Conservation (phyloP, 2,113 vertebrate species). For the Ceyx cyanopectus region DNA sequence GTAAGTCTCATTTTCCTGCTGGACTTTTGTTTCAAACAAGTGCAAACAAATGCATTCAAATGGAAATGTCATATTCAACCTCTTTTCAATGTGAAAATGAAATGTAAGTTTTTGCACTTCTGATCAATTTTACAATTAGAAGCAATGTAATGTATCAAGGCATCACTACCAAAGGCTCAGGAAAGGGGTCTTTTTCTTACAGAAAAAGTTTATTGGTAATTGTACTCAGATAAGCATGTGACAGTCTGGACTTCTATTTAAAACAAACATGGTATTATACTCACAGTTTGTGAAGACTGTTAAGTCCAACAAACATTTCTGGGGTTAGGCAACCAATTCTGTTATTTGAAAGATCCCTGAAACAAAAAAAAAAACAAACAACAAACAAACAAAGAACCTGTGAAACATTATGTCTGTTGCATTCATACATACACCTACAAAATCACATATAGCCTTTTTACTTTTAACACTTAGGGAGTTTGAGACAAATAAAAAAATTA, state of each 20-base stretch:
- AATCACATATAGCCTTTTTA: not conserved
- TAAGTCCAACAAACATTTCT: slow-evolving; percentile 88
- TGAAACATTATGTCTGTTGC: not conserved
- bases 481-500: not conserved
- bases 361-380: slow-evolving; percentile 11
- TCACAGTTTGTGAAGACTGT: slow-evolving; percentile 89
- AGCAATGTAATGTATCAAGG: not conserved
- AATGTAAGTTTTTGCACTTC: not conserved
- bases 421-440: not conserved
- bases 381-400: not conserved
- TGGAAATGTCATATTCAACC: not conserved
- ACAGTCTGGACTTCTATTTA: not conserved
- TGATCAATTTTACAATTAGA: not conserved
- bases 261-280: slow-evolving; percentile 59
- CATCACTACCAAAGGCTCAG: not conserved
- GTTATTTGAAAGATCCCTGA: slow-evolving; percentile 91
- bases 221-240: not conserved
- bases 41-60: not conserved
- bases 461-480: not conserved
- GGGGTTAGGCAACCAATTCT: slow-evolving; percentile 90
- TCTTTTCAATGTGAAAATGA: not conserved
- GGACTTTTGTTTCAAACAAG: not conserved
- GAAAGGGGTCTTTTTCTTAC: not conserved
- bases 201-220: not conserved
- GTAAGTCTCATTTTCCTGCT: not conserved